Base-by-base conservation (phyloP, 2,888 invertebrate genomes). In the Ichneumoninae sp. region DNA sequence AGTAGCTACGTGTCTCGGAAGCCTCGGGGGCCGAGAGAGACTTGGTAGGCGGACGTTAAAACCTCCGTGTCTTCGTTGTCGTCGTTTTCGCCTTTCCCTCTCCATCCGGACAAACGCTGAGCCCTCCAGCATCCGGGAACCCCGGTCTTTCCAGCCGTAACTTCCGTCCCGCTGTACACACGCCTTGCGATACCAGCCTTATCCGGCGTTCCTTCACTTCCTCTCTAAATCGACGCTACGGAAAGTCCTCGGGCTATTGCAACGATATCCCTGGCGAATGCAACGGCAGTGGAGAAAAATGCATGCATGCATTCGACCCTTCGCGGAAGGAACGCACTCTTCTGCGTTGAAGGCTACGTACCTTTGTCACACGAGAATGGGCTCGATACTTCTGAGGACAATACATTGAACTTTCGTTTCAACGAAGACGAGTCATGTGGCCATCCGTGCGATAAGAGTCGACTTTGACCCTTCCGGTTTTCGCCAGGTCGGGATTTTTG, bases 41-140 rank as follows among this genome's bases (percentile, higher is more conserved):
- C 73, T 69, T 54, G 69, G 79, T 57, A 44, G 77, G 69, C 54
- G 63, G 82, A 78, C 81, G 74, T 81, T 85, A 78, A 63, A 78
- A 78, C 69, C 74, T 84, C 71, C 71, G 75, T 50, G 52, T 68
- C 81, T 13, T 36, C 71, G 54, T 50, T 50, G 19, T 26, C 57
- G 63, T 74, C 81, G 73, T 77, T 74, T 63, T 75, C 74, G 26
- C 50, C 16, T 16, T 60, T 63, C 54, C 65, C 68, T 44, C 69
- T 44, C 52, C 54, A 65, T 78, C 79, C 70, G 57, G 47, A 79
- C 79, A 79, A 82, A 79, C 82, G 78, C 54, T 82, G 52, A 78
- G 75, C 85, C 78, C 83, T 52, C 60, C 68, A 54, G 65, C 70
- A 79, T 71, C 65, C 52, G 40, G 4, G 44, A n/a, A 63, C 40